A percentile compares a stretch with the other conserved stretches of the same genome.
Evolutionary conservation across 2,888 invertebrate genomes (phyloP).

Genomic region (Dascillus cervinus): DNA sequence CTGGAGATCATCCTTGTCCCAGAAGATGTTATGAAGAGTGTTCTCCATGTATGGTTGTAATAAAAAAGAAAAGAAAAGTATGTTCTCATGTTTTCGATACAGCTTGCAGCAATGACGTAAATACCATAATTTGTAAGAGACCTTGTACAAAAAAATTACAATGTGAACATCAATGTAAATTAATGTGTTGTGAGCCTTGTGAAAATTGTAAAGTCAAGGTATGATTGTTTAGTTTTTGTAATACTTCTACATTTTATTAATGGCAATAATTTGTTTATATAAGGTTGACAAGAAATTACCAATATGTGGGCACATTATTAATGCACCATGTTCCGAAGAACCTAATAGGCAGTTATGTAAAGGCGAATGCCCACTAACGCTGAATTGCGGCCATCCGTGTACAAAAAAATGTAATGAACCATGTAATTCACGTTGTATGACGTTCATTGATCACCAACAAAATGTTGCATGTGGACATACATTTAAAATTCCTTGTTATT

Average conservation of each 20-base stretch:
- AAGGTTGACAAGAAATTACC: conserved; percentile 43
- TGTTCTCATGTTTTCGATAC: conserved; percentile 45
- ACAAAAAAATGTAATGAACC: conserved; percentile 34
- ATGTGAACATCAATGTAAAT: conserved; percentile 49
- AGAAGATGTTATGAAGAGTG: conserved; percentile 47
- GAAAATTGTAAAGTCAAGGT: conserved; percentile 44
- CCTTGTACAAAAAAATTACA: conserved; percentile 43
- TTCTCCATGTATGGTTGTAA: conserved; percentile 41
- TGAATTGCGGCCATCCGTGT: conserved; percentile 49
- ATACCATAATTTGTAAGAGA: conserved; percentile 39
- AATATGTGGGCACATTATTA: conserved; percentile 42
- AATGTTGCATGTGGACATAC: conserved; percentile 46
- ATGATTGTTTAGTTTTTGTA: too few species aligned
- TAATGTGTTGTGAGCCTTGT: conserved; percentile 44
- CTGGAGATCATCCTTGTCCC: conserved; percentile 20
- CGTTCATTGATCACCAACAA: conserved; percentile 27
- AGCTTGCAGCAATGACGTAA: conserved; percentile 41
- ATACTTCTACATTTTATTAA: too few species aligned
- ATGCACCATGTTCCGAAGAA: conserved; percentile 37
- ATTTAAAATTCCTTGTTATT: conserved; percentile 41
- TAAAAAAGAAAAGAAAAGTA: conserved; percentile 41
- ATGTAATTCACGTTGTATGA: conserved; percentile 39
- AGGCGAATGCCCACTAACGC: conserved; percentile 41
- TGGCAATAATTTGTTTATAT: too few species aligned
- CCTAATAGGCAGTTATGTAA: conserved; percentile 36